These are phyloP conservation scores for Netelia inedita DNA, from an alignment of 2,888 invertebrate species.

Conservation along the genomic window DNA sequence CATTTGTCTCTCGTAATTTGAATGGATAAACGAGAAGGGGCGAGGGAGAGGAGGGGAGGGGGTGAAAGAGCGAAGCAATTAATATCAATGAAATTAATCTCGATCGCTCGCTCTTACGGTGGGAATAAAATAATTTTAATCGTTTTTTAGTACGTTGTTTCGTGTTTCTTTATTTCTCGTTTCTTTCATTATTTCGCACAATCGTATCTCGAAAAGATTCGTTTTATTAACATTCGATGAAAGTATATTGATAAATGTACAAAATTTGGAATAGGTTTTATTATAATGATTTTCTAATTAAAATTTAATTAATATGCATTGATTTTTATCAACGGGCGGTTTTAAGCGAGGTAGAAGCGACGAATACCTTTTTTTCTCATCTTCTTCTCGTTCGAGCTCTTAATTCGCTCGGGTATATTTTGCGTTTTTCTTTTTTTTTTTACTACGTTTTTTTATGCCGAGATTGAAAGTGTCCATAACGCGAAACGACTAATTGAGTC, in stretches of 20 bases:
- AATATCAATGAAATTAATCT: constrained; percentile 49
- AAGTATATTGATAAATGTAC: no score
- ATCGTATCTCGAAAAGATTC: no score
- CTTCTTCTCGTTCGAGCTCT: not conserved
- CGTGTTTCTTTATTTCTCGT: not conserved
- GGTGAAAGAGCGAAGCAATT: constrained; percentile 43
- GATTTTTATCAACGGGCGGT: not conserved
- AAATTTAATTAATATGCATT: not conserved
- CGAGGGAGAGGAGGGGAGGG: not conserved
- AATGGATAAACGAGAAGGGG: constrained; percentile 14
- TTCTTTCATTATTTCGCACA: not conserved
- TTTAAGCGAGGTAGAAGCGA: not conserved
- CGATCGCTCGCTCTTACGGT: constrained; percentile 10
- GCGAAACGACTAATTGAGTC: constrained; percentile 44
- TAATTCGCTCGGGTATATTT: not conserved
- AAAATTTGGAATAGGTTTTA: no score
- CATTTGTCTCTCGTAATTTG: constrained; percentile 46
- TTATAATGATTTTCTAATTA: not conserved
- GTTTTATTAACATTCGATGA: no score
- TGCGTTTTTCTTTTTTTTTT: not conserved
- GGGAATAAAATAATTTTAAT: not conserved
- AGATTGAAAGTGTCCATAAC: constrained; percentile 3
- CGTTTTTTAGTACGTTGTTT: not conserved
- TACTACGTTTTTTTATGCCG: not conserved
- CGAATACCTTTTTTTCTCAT: not conserved